Percentiles rank a stretch among this genome's conserved stretches.
These are phyloP conservation scores for Poeciliopsis occidentalis DNA, from an alignment of 2,113 vertebrate species.

Conservation along the genomic window DNA sequence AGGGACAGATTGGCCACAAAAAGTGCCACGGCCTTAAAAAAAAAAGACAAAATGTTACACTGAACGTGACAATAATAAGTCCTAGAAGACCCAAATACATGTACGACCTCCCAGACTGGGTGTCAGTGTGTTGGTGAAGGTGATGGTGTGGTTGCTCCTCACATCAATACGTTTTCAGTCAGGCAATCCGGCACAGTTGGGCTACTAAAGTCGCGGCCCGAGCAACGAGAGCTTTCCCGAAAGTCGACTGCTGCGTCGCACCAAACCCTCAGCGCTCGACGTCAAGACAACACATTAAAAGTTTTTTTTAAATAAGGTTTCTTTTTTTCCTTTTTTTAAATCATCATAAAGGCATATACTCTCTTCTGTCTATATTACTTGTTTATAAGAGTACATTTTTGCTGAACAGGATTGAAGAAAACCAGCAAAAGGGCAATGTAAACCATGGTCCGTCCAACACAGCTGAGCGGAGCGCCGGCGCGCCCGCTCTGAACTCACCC, in stretches of 20 bases:
- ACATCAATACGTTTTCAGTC: conserved; percentile 39
- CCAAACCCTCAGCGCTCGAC: conserved; percentile 73
- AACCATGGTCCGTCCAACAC: conserved; percentile 80
- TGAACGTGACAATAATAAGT: conserved; percentile 16
- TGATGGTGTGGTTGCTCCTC: conserved; percentile 30
- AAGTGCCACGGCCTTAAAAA: conserved; percentile 30
- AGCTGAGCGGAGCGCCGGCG: conserved; percentile 66
- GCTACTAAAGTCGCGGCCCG: conserved; percentile 34
- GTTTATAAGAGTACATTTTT: conserved; percentile 75
- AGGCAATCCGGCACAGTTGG: conserved; percentile 46
- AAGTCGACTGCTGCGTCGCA: conserved; percentile 37
- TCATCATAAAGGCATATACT: conserved; percentile 81
- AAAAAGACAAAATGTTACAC: conserved; percentile 15
- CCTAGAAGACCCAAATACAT: conserved; percentile 3
- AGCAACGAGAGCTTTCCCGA: conserved; percentile 38
- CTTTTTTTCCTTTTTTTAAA: conserved; percentile 65
- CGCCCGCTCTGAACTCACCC: conserved; percentile 68
- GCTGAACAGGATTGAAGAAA: conserved; percentile 79
- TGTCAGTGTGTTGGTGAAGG: conserved; percentile 16
- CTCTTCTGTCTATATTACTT: conserved; percentile 75
- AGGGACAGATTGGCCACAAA: neutral
- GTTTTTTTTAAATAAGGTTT: conserved; percentile 76
- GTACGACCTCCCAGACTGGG: conserved; percentile 15
- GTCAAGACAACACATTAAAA: conserved; percentile 79
- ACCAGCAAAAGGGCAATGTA: conserved; percentile 84